Base-by-base conservation (phyloP, 92 coral and sea anemone genomes). In the Desmophyllum pertusum region DNA sequence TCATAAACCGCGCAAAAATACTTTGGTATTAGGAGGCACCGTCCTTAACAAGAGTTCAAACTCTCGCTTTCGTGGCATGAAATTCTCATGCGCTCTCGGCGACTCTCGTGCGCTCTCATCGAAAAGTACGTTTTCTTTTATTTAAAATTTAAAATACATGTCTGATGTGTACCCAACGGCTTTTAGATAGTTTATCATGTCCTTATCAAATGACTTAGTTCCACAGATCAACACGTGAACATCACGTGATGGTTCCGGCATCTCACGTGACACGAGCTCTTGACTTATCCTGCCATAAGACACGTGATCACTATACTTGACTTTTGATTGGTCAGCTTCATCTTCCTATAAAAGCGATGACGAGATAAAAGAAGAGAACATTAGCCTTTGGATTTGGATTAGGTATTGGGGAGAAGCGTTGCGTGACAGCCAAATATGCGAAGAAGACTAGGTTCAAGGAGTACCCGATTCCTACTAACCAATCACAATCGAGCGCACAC, bases 131-230 rank as follows among this genome's bases (percentile, higher is more conserved):
- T 5, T 37, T 19, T 29, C 39, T 25, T 14, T 23, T 10, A 17
- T 2, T 73, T 67, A 91, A 75, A 93, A 93, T 65, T 88, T 93
- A 33, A 80, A 91, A 79, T 76, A 92, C 98, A 87, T 89, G 42
- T 91, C 90, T 2, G 85, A 77, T 6, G 85, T 70, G 55, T 83
- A 92, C 3, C 93, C 92, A 25, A 87, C 67, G 36, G 73, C 75
- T 50, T 74, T 50, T 11, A 94, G 87, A 74, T 87, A 82, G 25
- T 91, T 94, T 23, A 94, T 94, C 98, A 94, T 94, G 87, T 94
- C 95, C 73, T 94, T 94, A 51, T 94, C 98, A 89, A 94, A 94
- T 8, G 98, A 94, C 63, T 90, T 91, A 8, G 98, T 94, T n/a
- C 98, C 98, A 78, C 98, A 94, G 71, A 94, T 92, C 19, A 94